Evolutionary conservation across 2,113 vertebrate species (phyloP), one percentile per base, ranked within the genome.

Genomic region (Ameiurus melas): DNA sequence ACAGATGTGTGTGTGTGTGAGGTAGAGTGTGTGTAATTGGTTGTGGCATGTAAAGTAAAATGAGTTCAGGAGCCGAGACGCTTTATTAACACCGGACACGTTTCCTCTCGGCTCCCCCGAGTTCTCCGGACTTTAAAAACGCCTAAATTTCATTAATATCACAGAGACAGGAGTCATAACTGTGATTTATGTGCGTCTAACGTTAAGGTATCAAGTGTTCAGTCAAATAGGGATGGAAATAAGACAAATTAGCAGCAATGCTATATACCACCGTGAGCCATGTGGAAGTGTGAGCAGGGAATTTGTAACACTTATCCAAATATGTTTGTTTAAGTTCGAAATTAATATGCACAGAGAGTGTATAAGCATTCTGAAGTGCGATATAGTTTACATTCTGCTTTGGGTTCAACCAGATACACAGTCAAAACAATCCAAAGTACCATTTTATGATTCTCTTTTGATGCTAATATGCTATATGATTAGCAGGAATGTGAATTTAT

Each of bases 71-170:
- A 90, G 90, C 92, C 92, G 92, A 90, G 90, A 91, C 92, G 93
- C 93, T 85, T 93, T 93, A 93, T 94, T 94, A 93, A 94, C 92
- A 94, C 92, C 93, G 91, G 94, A 93, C 89, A 91, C 93, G 92
- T 94, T 94, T 93, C 93, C 93, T 92, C 93, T 92, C 87, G 89
- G 90, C 94, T 94, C 94, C 92, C 85, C 5, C 25, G 93, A 94
- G 93, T 91, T 94, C 94, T 87, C 60, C 87, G 75, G 13, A 83
- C 90, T 93, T 81, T 94, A 93, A 83, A 83, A 83, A 94, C 95
- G 93, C 93, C 95, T 91, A 92, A 87, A 94, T 93, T 95, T 95
- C 94, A 94, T 95, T 95, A 94, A 94, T 94, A 94, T 91, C 91
- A 93, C 92, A 93, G 60, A 94, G 92, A 92, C 92, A 93, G 92